A percentile compares a stretch with the other conserved stretches of the same genome.
Evolutionary conservation across 2,888 invertebrate genomes (phyloP).

Genomic region (Eucriotettix oculatus): DNA sequence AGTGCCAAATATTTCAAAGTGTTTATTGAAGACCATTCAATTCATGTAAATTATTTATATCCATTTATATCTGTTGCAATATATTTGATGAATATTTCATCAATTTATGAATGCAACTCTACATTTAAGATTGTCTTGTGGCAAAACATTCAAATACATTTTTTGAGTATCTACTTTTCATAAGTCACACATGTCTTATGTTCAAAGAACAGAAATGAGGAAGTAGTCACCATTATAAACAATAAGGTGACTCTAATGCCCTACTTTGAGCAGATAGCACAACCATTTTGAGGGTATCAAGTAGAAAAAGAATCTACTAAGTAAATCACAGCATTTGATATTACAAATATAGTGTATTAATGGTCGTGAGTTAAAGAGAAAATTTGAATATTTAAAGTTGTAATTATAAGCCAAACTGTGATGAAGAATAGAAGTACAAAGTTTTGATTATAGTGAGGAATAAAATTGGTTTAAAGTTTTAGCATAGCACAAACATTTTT

Average conservation of each 20-base stretch:
- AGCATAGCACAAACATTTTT: too few relatives aligned
- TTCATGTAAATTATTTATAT: not conserved
- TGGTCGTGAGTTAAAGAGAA: not conserved
- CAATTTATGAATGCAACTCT: slow-evolving; percentile 8
- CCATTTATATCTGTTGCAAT: slow-evolving; percentile 10
- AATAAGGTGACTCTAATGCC: not conserved
- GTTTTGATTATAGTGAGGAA: not conserved
- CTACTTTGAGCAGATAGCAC: slow-evolving; percentile 25
- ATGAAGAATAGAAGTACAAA: not conserved
- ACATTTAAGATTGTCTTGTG: slow-evolving; percentile 11
- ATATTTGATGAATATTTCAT: slow-evolving; percentile 11
- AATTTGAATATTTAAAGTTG: not conserved
- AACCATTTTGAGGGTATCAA: slow-evolving; percentile 21
- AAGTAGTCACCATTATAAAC: slow-evolving; percentile 1
- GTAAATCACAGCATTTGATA: slow-evolving; percentile 15
- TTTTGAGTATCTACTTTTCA: not conserved
- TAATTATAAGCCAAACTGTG: not conserved
- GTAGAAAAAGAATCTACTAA: slow-evolving; percentile 5
- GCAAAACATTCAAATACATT: slow-evolving; percentile 10
- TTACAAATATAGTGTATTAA: not conserved
- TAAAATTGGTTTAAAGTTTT: too few relatives aligned
- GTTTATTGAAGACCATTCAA: not conserved
- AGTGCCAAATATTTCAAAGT: too few relatives aligned
- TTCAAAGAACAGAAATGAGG: slow-evolving; percentile 1
- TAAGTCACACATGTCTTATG: not conserved